phyloP scores from a whole-genome alignment of 1,140 invertebrate genomes.

The Pantala flavescens region DNA sequence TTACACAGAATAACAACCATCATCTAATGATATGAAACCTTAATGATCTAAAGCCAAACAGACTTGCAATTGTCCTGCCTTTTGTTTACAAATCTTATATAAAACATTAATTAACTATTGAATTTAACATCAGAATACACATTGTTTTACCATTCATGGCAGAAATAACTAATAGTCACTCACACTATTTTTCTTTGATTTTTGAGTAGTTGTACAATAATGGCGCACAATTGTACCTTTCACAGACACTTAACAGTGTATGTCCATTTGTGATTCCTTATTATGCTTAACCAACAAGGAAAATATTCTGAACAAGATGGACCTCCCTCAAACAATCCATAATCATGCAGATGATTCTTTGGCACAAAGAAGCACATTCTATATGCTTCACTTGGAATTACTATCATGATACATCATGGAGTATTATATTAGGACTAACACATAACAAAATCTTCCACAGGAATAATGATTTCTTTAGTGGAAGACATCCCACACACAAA shows the following conservation, averaged over 20 bases:
- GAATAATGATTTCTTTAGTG: background rate
- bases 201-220: background rate
- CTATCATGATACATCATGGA: background rate
- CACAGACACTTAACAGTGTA: background rate
- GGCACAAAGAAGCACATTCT: background rate
- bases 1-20: constrained; percentile 2
- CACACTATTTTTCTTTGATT: constrained; percentile 4
- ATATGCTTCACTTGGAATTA: background rate
- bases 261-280: background rate
- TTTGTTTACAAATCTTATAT: constrained; percentile 9
- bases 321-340: constrained; percentile 5
- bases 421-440: background rate
- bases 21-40: constrained; percentile 4
- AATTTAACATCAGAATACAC: constrained; percentile 6
- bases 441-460: constrained; percentile 1
- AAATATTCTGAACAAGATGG: background rate
- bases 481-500: background rate
- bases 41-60: background rate
- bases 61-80: constrained; percentile 4
- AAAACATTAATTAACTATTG: constrained; percentile 11
- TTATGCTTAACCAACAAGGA: background rate
- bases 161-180: constrained; percentile 10
- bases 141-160: constrained; percentile 1
- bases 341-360: background rate
- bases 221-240: background rate